Evolutionary conservation across 2,797 vertebrate species (phyloP), one percentile per base, ranked within the genome.

Genomic region (Brotula barbata): DNA sequence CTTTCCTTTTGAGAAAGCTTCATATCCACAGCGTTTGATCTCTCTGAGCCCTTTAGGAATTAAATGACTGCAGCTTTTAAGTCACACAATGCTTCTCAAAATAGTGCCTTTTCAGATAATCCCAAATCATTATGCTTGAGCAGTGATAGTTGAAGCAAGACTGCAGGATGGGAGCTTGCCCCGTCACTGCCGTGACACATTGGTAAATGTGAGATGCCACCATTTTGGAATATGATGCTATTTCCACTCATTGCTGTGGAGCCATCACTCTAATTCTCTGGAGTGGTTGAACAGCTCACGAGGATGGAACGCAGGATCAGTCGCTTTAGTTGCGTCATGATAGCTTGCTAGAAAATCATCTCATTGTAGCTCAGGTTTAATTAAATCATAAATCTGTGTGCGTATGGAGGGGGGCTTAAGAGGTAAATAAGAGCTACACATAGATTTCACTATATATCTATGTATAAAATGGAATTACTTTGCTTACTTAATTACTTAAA

Each of bases 61-160:
- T 84, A 86, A 82, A 80, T 77, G 44, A 83, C 57, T 75, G 49
- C 63, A 57, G 64, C 67, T 73, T 84, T 75, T 68, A 84, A 82
- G 76, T 77, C 70, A 71, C 62, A 84, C 83, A 82, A 81, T 63
- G 46, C 21, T 50, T 75, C 65, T 70, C 55, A 70, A 84, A 81
- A 85, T 78, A 82, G 67, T 68, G 62, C 72, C 65, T 54, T 66
- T 64, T 69, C 53, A 45, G 69, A 71, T 81, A 65, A 74, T 71
- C 67, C 71, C 71, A 44, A 46, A 78, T 80, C 59, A 68, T 59
- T 75, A 73, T 68, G 68, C 66, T 61, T 44, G 31, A 73, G 65
- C 47, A 31, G 58, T 19, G 49, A 63, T 57, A 49, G 71, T 48
- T 68, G 65, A 49, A 56, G 53, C 6, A 53, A 75, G 61, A 58